phyloP scores from a whole-genome alignment of 2,888 invertebrate genomes.

The Chalcosyrphus nemorum region DNA sequence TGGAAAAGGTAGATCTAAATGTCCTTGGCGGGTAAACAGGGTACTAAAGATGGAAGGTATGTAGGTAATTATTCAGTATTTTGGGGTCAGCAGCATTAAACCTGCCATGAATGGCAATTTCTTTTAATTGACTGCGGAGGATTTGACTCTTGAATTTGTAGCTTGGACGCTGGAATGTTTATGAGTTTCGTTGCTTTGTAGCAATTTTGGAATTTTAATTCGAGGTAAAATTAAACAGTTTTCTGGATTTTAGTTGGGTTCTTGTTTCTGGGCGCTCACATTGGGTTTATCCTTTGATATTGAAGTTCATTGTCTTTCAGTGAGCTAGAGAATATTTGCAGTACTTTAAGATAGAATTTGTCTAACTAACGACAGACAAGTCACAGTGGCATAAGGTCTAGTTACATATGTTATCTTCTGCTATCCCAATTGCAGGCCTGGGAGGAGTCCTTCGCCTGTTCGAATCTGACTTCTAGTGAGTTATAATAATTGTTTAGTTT shows the following conservation, averaged over 20 bases:
- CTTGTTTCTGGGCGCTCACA: too few species aligned
- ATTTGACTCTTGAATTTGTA: conserved; percentile 31
- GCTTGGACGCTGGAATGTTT: neutral
- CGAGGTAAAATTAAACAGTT: neutral
- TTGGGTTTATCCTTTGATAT: too few species aligned
- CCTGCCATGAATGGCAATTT: conserved; percentile 76
- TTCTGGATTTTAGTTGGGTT: neutral
- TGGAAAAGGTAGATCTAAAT: conserved; percentile 38
- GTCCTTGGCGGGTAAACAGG: conserved; percentile 65
- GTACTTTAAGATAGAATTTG: too few species aligned
- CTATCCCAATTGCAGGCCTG: too few species aligned
- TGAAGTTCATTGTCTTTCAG: too few species aligned
- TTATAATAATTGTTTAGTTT: too few species aligned
- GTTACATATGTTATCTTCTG: too few species aligned
- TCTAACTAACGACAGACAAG: too few species aligned
- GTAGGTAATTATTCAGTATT: conserved; percentile 79
- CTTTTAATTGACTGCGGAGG: conserved; percentile 17
- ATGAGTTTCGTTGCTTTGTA: neutral
- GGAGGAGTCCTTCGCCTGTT: too few species aligned
- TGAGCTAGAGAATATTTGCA: too few species aligned
- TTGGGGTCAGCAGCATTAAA: conserved; percentile 77
- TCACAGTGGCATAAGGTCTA: too few species aligned
- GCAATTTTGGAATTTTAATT: neutral
- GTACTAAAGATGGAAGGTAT: conserved; percentile 31
- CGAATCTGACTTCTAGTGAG: too few species aligned